phyloP scores from a whole-genome alignment of 2,797 vertebrate genomes.

The Gallirallus australis region DNA sequence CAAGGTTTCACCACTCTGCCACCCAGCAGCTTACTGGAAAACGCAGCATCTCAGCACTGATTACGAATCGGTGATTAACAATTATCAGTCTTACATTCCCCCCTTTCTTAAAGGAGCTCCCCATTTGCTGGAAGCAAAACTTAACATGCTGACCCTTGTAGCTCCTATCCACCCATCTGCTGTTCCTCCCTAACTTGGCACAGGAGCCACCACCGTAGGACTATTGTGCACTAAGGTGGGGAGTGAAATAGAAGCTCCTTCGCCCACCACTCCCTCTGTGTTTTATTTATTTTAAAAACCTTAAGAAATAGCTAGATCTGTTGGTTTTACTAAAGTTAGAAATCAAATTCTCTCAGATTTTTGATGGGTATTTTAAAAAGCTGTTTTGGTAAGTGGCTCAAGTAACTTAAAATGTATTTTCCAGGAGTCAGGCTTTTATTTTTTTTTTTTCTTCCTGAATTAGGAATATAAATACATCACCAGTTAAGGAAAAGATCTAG shows the following conservation, averaged over 20 bases:
- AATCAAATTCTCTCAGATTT: neutral
- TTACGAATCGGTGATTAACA: fast-evolving
- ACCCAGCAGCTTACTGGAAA: neutral
- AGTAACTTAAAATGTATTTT: neutral
- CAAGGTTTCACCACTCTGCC: neutral
- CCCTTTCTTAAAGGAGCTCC: neutral
- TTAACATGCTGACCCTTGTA: neutral
- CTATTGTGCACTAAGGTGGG: fast-evolving
- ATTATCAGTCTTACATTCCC: neutral
- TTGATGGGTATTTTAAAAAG: neutral
- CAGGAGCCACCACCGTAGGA: neutral
- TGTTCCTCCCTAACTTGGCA: neutral
- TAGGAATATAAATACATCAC: neutral
- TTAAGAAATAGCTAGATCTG: neutral
- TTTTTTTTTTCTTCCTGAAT: neutral
- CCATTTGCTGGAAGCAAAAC: neutral
- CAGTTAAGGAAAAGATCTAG: neutral
- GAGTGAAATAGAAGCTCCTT: neutral
- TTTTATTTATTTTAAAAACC: neutral
- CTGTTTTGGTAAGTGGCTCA: neutral
- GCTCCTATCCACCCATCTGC: neutral
- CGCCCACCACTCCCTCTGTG: fast-evolving
- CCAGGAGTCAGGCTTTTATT: neutral
- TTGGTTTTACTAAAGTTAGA: neutral
- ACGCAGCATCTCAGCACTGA: neutral